Conservation (phyloP, 2,888 invertebrate species). For the Salticus scenicus region DNA sequence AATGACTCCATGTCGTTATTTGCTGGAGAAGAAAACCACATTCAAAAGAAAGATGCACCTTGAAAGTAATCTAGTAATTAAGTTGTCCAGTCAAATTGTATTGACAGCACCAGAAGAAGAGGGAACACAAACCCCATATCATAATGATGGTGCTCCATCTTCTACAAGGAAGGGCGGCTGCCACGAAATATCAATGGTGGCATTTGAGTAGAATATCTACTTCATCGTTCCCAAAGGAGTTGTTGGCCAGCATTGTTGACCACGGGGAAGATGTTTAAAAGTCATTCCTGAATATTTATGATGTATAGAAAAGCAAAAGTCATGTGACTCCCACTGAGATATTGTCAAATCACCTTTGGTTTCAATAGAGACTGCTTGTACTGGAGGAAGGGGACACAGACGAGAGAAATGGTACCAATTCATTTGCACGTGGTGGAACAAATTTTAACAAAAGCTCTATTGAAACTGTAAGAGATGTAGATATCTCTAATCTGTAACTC, state of each 20-base stretch:
- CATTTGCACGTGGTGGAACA: conserved; percentile 2
- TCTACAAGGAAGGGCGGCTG: conserved; percentile 22
- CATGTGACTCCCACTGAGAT: background rate
- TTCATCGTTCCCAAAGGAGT: conserved; percentile 22
- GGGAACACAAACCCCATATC: conserved; percentile 42
- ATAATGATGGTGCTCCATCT: conserved; percentile 51
- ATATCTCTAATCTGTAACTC: no score
- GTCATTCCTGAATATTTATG: conserved; percentile 38
- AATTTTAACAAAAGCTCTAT: background rate
- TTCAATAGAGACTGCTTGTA: background rate
- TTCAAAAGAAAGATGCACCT: background rate
- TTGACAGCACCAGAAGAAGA: conserved; percentile 27
- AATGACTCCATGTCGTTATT: no score
- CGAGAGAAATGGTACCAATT: background rate
- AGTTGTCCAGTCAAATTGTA: conserved; percentile 36
- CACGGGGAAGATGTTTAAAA: conserved; percentile 7
- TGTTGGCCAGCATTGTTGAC: conserved; percentile 20
- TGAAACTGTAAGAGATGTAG: background rate
- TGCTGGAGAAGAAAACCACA: background rate
- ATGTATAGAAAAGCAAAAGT: background rate
- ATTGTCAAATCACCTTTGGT: background rate
- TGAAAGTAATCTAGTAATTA: conserved; percentile 43
- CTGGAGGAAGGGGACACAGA: no score
- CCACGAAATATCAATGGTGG: background rate
- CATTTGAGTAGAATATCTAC: conserved; percentile 20